These are phyloP conservation scores for Andrena hattorfiana DNA, from an alignment of 2,888 invertebrate species.

Conservation along the genomic window DNA sequence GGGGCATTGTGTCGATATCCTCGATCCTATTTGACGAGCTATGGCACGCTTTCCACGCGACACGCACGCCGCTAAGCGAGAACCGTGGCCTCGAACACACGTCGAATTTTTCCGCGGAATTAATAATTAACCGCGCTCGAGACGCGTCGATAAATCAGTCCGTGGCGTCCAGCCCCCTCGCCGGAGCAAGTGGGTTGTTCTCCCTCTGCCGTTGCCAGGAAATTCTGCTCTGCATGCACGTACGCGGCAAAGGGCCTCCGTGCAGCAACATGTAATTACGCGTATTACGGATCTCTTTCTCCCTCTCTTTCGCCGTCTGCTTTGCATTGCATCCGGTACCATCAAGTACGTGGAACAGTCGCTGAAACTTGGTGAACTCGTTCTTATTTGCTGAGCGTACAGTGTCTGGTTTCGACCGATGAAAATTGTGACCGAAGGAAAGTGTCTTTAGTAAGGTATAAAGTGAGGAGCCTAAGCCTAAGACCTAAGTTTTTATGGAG, in stretches of 20 bases:
- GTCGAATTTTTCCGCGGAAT: constrained; percentile 51
- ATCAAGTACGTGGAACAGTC: constrained; percentile 23
- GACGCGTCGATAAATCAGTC: constrained; percentile 71
- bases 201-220: constrained; percentile 45
- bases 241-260: constrained; percentile 58
- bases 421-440: neutral
- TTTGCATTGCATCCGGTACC: constrained; percentile 64
- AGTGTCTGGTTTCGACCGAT: neutral
- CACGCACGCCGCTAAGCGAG: neutral
- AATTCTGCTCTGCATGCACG: constrained; percentile 63
- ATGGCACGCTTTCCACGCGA: constrained; percentile 30
- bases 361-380: constrained; percentile 16
- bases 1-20: constrained; percentile 51
- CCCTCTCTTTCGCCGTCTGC: constrained; percentile 32
- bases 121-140: constrained; percentile 70
- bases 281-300: constrained; percentile 64
- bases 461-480: no score
- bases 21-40: constrained; percentile 21
- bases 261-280: constrained; percentile 72
- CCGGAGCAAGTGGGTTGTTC: constrained; percentile 50
- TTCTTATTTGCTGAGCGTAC: constrained; percentile 7
- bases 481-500: no score
- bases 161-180: constrained; percentile 56
- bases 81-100: constrained; percentile 7
- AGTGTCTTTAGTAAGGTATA: neutral